Evolutionary conservation across 2,113 vertebrate species (phyloP).

Genomic region (Larimichthys polyactis): DNA sequence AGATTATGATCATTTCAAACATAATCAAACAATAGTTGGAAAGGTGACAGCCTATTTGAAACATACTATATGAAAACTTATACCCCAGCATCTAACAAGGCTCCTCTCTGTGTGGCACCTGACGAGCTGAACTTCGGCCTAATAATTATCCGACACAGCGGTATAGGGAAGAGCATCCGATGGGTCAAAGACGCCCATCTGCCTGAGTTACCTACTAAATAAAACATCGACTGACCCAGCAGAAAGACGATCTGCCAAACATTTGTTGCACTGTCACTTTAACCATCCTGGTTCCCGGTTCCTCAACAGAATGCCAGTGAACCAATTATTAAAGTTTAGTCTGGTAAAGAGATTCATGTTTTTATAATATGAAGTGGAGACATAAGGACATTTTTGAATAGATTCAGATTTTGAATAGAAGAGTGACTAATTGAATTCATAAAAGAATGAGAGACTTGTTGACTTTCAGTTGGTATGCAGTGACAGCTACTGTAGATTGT

Average conservation of each 20-base stretch:
- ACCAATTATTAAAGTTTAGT: slow-evolving; percentile 20
- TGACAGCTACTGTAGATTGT: background rate
- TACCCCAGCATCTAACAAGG: slow-evolving; percentile 7
- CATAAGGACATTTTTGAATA: background rate
- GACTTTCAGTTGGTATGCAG: background rate
- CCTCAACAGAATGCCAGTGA: background rate
- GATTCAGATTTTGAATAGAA: too few relatives aligned
- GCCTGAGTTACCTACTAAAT: slow-evolving; percentile 48
- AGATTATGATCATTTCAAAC: background rate
- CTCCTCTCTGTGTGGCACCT: background rate
- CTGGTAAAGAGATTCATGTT: background rate
- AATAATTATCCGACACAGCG: slow-evolving; percentile 29
- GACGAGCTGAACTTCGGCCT: background rate
- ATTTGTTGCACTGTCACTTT: slow-evolving; percentile 15
- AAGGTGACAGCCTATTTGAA: background rate
- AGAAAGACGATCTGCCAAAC: slow-evolving; percentile 19
- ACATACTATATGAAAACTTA: background rate
- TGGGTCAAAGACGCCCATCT: slow-evolving; percentile 46
- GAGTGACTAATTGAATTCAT: background rate
- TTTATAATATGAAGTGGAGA: slow-evolving; percentile 7
- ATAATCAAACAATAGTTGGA: background rate
- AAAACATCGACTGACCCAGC: slow-evolving; percentile 46
- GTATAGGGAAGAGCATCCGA: slow-evolving; percentile 26
- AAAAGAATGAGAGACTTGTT: background rate
- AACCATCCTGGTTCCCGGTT: background rate